Evolutionary conservation across 2,888 invertebrate genomes (phyloP).

Genomic region (Tipula vernalis): DNA sequence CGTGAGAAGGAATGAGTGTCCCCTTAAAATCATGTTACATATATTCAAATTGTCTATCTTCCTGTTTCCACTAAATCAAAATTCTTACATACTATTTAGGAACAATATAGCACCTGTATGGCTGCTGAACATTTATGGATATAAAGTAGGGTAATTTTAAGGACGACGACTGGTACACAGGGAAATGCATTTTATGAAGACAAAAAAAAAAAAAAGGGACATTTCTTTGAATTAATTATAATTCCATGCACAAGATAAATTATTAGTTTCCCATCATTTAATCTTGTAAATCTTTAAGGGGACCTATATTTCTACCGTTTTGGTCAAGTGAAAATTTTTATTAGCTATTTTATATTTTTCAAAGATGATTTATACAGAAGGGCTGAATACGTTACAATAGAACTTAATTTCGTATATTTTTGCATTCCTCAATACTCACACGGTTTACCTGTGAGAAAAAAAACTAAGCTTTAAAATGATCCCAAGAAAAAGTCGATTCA

Average conservation of each 20-base stretch:
- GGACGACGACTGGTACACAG: not conserved
- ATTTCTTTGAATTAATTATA: not conserved
- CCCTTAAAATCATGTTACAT: not conserved
- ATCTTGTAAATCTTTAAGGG: not conserved
- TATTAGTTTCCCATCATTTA: slow-evolving; percentile 4
- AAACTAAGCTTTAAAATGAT: not conserved
- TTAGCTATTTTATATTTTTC: not conserved
- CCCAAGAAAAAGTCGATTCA: not conserved
- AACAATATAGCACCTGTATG: not conserved
- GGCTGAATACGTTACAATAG: not conserved
- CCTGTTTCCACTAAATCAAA: not conserved
- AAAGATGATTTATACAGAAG: not conserved
- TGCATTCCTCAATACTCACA: not conserved
- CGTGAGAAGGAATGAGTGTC: not conserved
- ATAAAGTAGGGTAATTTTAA: not conserved
- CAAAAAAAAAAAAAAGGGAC: not conserved
- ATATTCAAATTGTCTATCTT: not conserved
- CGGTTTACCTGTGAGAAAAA: not conserved
- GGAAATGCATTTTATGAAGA: not conserved
- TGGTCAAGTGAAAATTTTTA: not conserved
- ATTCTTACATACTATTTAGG: not conserved
- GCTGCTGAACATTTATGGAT: not conserved
- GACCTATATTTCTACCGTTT: not conserved
- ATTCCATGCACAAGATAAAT: not conserved
- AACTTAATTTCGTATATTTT: not conserved